These are phyloP conservation scores for Chironomus riparius DNA, from an alignment of 2,888 invertebrate genomes.

Conservation along the genomic window DNA sequence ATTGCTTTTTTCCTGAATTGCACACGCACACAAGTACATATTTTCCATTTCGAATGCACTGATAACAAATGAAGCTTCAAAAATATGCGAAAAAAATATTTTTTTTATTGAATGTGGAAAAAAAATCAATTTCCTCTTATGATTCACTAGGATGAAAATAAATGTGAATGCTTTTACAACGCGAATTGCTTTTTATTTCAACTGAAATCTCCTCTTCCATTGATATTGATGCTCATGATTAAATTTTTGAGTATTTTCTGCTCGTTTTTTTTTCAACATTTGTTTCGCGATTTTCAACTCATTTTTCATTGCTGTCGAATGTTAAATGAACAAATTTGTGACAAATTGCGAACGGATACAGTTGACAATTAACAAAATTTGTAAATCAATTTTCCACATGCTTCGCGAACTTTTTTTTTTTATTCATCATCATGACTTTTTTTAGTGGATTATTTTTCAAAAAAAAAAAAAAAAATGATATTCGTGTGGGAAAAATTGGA, in stretches of 20 bases:
- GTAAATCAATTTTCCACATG: constrained; percentile 25
- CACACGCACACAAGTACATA: not conserved
- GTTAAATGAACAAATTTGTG: constrained; percentile 18
- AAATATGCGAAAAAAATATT: not conserved
- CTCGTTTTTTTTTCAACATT: not conserved
- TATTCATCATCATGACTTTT: no score
- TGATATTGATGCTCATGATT: constrained; percentile 1
- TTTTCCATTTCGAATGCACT: not conserved
- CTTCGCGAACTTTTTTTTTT: not conserved
- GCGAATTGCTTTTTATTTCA: constrained; percentile 1
- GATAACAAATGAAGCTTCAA: not conserved
- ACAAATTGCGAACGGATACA: constrained; percentile 25
- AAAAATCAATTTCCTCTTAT: constrained; percentile 11
- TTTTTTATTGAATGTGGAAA: not conserved
- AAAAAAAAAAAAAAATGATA: no score
- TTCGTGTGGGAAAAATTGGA: not conserved
- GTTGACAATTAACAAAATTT: constrained; percentile 25
- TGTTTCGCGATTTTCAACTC: not conserved
- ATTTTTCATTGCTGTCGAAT: not conserved
- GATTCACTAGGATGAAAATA: not conserved
- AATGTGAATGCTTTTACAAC: not conserved
- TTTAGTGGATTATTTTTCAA: not conserved
- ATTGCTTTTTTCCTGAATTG: constrained; percentile 17
- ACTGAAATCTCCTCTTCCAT: not conserved
- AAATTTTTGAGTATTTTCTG: not conserved